phyloP scores from a whole-genome alignment of 1,140 invertebrate genomes.

The Euglossa dilemma region DNA sequence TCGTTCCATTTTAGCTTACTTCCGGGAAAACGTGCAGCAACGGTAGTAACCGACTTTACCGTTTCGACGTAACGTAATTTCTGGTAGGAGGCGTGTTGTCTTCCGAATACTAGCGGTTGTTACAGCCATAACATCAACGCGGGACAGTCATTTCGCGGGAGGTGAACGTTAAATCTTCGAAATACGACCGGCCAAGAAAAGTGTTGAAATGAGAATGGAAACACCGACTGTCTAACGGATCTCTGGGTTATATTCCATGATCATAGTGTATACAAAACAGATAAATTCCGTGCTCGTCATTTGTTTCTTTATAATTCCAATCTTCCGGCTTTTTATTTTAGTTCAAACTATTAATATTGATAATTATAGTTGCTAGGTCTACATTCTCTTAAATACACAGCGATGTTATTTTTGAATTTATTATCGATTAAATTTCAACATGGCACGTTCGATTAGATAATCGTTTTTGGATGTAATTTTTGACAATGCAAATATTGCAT shows the following conservation, averaged over 20 bases:
- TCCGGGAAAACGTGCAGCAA: constrained; percentile 12
- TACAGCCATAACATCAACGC: neutral
- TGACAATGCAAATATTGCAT: neutral
- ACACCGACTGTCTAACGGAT: neutral
- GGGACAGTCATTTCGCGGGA: neutral
- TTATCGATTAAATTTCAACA: neutral
- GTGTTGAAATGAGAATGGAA: constrained; percentile 2
- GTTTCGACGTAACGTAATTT: neutral
- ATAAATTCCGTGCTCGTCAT: neutral
- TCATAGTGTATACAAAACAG: neutral
- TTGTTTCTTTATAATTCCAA: neutral
- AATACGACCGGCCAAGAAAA: neutral
- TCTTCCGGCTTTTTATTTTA: neutral
- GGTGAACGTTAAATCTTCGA: neutral
- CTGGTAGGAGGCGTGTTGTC: neutral
- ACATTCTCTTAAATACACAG: no score
- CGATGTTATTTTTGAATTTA: neutral
- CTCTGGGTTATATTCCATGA: neutral
- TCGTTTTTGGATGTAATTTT: neutral
- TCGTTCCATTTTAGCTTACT: constrained; percentile 3
- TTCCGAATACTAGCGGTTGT: neutral
- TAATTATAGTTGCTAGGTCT: neutral
- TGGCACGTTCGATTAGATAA: neutral
- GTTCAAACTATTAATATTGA: neutral
- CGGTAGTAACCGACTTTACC: neutral